These are phyloP conservation scores for Panulirus ornatus DNA, from an alignment of 1,140 invertebrate species.

Conservation along the genomic window DNA sequence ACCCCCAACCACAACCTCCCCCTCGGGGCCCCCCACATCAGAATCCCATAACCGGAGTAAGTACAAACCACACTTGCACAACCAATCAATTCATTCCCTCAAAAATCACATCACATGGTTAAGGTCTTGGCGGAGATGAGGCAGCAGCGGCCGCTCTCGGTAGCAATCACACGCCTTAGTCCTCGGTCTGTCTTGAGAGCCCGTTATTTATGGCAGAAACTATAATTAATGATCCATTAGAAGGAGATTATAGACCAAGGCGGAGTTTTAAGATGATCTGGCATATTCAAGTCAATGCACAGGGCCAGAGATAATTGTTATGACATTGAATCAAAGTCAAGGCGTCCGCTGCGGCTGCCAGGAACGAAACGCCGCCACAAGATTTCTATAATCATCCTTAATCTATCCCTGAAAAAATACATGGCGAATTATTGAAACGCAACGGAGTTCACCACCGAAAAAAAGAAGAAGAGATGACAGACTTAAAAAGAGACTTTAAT, in stretches of 20 bases:
- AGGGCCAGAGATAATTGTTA: constrained; percentile 54
- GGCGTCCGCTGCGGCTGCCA: not conserved
- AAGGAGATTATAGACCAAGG: not conserved
- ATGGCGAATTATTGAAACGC: constrained; percentile 40
- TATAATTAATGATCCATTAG: constrained; percentile 57
- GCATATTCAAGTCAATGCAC: constrained; percentile 47
- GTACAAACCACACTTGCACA: too few species aligned
- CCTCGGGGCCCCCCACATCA: too few species aligned
- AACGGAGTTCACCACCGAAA: constrained; percentile 8
- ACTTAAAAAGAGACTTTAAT: constrained; percentile 22
- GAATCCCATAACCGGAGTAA: too few species aligned
- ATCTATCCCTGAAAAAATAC: constrained; percentile 20
- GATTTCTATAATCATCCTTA: constrained; percentile 61
- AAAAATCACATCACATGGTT: too few species aligned
- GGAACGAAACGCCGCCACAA: constrained; percentile 50
- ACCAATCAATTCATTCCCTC: too few species aligned
- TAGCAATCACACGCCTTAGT: constrained; percentile 32
- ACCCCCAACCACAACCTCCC: too few species aligned
- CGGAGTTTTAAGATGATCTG: constrained; percentile 53
- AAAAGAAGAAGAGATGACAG: constrained; percentile 11
- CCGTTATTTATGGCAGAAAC: constrained; percentile 46
- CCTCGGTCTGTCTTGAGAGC: constrained; percentile 20
- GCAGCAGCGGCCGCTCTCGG: constrained; percentile 22
- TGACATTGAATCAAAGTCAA: constrained; percentile 70
- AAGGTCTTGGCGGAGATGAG: too few species aligned